Conservation (phyloP, 2,888 invertebrate species). For the Lypha dubia region DNA sequence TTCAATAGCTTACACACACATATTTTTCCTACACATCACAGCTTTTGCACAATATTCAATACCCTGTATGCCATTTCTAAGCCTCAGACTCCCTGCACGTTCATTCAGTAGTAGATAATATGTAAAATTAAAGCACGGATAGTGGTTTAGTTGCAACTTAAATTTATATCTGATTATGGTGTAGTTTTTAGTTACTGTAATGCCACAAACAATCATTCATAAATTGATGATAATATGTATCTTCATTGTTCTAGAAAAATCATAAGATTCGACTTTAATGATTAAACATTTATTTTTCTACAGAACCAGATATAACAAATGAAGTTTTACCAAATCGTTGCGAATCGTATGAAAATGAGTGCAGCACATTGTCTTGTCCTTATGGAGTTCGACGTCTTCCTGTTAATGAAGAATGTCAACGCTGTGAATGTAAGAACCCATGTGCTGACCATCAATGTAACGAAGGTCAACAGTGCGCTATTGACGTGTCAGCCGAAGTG, state of each 20-base stretch:
- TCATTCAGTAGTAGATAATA: constrained; percentile 38
- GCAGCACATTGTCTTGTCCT: constrained; percentile 87
- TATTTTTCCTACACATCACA: constrained; percentile 20
- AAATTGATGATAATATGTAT: not conserved
- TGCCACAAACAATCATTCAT: not conserved
- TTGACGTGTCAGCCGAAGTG: constrained; percentile 84
- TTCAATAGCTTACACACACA: constrained; percentile 40
- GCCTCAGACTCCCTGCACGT: constrained; percentile 50
- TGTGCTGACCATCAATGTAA: constrained; percentile 87
- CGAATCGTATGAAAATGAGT: constrained; percentile 86
- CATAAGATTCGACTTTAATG: not conserved
- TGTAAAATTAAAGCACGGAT: constrained; percentile 66
- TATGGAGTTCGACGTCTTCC: constrained; percentile 88
- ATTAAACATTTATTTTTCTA: not conserved
- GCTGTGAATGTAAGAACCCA: constrained; percentile 90
- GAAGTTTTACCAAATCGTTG: constrained; percentile 84
- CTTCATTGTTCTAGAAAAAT: not conserved
- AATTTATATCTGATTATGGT: constrained; percentile 25
- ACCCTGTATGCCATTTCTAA: constrained; percentile 12
- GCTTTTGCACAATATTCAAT: constrained; percentile 36
- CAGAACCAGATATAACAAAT: constrained; percentile 74
- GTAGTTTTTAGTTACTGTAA: not conserved
- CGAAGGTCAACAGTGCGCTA: constrained; percentile 87
- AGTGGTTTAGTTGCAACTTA: constrained; percentile 1
- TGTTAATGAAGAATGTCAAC: constrained; percentile 86